A percentile compares a stretch with the other conserved stretches of the same genome.
Conservation (phyloP, 2,797 vertebrate genomes). For the Myripristis jacobus region DNA sequence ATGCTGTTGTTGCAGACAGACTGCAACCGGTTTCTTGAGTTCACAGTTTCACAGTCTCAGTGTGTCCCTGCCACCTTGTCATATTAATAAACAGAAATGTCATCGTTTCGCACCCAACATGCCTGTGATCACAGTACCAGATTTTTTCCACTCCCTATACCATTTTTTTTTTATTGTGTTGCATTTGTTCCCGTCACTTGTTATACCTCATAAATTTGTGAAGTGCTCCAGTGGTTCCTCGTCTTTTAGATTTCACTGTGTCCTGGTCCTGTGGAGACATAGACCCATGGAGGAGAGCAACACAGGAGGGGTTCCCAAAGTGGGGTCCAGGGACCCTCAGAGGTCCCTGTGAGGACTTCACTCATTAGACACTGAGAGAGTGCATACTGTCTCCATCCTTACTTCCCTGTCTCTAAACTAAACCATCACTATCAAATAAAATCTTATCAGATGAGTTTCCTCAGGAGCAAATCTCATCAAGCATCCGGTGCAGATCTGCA, state of each 20-base stretch:
- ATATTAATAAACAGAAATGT: slow-evolving; percentile 37
- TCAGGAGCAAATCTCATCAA: too few species aligned
- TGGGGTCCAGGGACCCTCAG: too few species aligned
- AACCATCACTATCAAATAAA: too few species aligned
- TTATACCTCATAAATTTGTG: background rate
- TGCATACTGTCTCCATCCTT: too few species aligned
- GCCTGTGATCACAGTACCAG: slow-evolving; percentile 32
- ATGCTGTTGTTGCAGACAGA: slow-evolving; percentile 39
- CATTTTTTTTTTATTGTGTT: background rate
- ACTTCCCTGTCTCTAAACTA: too few species aligned
- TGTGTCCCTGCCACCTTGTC: slow-evolving; percentile 55
- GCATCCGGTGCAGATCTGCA: too few species aligned
- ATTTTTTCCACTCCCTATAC: slow-evolving; percentile 18
- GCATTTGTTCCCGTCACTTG: background rate
- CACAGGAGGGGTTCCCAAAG: background rate
- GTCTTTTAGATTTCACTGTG: too few species aligned
- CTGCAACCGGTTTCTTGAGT: slow-evolving; percentile 59
- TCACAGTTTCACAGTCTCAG: slow-evolving; percentile 52
- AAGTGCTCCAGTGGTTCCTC: background rate
- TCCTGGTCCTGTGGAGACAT: background rate
- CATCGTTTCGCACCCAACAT: slow-evolving; percentile 51
- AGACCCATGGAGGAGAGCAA: background rate
- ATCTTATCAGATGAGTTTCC: too few species aligned
- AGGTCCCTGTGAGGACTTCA: background rate
- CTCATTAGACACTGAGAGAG: too few species aligned